Conservation (phyloP, 2,888 invertebrate genomes). For the Hermodice carunculata region DNA sequence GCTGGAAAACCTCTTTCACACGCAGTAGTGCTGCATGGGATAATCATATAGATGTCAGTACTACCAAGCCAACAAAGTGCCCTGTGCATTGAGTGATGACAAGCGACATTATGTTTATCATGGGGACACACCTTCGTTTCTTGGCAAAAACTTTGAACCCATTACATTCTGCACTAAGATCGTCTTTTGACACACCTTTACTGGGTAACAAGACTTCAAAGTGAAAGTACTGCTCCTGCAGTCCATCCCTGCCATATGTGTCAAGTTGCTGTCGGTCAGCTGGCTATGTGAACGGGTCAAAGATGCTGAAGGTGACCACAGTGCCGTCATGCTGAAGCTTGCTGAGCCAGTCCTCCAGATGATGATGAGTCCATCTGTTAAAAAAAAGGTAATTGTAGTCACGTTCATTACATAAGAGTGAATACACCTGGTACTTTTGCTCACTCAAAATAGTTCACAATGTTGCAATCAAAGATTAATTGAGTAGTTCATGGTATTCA, state of each 20-base stretch:
- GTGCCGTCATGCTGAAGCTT: neutral
- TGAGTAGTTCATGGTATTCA: too few species aligned
- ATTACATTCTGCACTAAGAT: neutral
- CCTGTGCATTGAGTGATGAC: too few species aligned
- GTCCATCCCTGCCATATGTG: neutral
- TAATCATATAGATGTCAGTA: neutral
- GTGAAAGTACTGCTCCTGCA: neutral
- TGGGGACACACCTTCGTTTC: too few species aligned
- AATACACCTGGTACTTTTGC: too few species aligned
- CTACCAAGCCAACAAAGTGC: too few species aligned
- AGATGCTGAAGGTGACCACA: neutral
- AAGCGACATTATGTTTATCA: too few species aligned
- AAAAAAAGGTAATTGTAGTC: too few species aligned
- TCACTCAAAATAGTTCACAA: too few species aligned
- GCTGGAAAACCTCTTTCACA: neutral
- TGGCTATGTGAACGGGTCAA: neutral
- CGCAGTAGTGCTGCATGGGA: neutral
- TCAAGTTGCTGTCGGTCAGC: neutral
- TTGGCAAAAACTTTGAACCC: neutral
- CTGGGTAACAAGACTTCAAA: neutral
- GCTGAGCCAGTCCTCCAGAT: too few species aligned
- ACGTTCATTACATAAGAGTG: too few species aligned
- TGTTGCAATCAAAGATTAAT: too few species aligned
- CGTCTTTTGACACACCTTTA: neutral
- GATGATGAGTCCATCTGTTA: too few species aligned